phyloP scores from a whole-genome alignment of 1,140 invertebrate genomes.

The Brachionus plicatilis region DNA sequence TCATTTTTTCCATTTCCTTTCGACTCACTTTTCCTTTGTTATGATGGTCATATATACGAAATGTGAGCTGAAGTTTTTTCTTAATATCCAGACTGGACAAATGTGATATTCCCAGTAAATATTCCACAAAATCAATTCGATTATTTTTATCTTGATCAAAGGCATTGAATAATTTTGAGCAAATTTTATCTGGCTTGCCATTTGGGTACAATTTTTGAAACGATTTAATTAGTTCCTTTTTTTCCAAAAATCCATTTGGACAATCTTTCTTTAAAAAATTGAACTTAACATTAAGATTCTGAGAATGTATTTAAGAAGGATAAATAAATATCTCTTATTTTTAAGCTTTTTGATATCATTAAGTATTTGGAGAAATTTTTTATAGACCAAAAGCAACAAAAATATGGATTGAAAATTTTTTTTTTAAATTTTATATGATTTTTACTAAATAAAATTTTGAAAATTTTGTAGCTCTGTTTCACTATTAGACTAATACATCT shows the following conservation, averaged over 20 bases:
- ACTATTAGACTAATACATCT: too few species aligned
- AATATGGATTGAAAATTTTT: too few species aligned
- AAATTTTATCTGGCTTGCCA: conserved; percentile 34
- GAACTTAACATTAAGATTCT: too few species aligned
- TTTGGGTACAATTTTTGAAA: conserved; percentile 10
- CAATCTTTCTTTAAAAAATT: background rate
- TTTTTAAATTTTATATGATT: too few species aligned
- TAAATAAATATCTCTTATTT: too few species aligned
- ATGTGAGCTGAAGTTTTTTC: conserved; percentile 17
- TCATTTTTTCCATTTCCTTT: conserved; percentile 34
- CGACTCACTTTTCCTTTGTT: background rate
- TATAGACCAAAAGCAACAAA: too few species aligned
- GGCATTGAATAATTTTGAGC: conserved; percentile 1
- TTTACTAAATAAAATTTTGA: too few species aligned
- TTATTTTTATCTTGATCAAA: background rate
- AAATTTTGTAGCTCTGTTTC: too few species aligned
- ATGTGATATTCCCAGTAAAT: background rate
- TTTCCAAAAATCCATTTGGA: background rate
- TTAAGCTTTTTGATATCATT: too few species aligned
- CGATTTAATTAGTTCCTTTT: background rate
- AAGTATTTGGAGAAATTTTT: too few species aligned
- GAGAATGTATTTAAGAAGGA: too few species aligned
- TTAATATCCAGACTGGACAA: background rate
- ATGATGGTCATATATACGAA: conserved; percentile 35
- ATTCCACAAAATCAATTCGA: conserved; percentile 39